phyloP scores from a whole-genome alignment of 2,113 vertebrate species.

The Sphyrna mokarran region DNA sequence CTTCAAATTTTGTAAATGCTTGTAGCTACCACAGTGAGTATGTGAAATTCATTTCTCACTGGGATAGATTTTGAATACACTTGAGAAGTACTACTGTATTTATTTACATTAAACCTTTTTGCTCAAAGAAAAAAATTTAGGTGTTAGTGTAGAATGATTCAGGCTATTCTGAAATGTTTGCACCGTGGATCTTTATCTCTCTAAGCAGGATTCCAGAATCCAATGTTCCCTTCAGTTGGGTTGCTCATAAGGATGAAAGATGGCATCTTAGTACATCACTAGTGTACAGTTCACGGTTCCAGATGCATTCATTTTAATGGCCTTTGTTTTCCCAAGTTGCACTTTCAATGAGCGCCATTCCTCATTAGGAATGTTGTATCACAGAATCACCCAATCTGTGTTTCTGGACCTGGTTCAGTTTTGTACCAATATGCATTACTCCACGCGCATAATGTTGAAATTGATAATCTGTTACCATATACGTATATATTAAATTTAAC shows the following conservation, averaged over 20 bases:
- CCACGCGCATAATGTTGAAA: not conserved
- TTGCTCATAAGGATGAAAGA: not conserved
- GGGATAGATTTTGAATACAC: not conserved
- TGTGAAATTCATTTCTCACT: not conserved
- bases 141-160: not conserved
- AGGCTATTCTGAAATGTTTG: not conserved
- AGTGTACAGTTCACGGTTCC: not conserved
- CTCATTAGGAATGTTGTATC: not conserved
- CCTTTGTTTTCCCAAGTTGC: not conserved
- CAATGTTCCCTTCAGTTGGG: not conserved
- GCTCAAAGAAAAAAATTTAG: not conserved
- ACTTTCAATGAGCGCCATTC: not conserved
- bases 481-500: too few relatives aligned
- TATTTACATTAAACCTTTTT: not conserved
- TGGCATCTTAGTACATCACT: not conserved
- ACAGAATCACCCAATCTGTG: not conserved
- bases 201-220: not conserved
- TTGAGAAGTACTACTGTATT: not conserved
- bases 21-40: not conserved
- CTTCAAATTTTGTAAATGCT: not conserved
- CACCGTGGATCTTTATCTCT: not conserved
- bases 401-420: not conserved
- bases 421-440: not conserved
- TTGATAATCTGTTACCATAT: not conserved
- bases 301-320: not conserved